These are phyloP conservation scores for Ctenopoma multispine DNA, from an alignment of 2,797 vertebrate species.

Conservation along the genomic window DNA sequence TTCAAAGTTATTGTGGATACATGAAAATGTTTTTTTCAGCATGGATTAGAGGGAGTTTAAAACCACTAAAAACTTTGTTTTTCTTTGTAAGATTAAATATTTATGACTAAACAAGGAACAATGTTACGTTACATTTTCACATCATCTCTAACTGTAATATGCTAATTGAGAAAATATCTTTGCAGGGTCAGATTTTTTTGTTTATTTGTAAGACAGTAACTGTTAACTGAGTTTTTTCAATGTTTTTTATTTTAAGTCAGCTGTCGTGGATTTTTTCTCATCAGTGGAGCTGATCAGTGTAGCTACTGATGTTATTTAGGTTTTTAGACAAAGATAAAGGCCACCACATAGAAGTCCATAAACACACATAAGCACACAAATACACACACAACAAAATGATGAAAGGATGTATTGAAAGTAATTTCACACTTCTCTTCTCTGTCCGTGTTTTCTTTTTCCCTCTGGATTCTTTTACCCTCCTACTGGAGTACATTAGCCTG, in stretches of 20 bases:
- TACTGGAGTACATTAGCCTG: slow-evolving; percentile 44
- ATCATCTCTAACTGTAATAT: background rate
- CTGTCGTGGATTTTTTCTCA: slow-evolving; percentile 32
- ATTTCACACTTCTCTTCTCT: slow-evolving; percentile 72
- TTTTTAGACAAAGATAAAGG: slow-evolving; percentile 26
- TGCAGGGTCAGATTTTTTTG: background rate
- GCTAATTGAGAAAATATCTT: background rate
- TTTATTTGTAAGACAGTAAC: background rate
- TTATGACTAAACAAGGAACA: slow-evolving; percentile 6
- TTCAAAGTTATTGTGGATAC: slow-evolving; percentile 26
- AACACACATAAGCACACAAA: background rate
- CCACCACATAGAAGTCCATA: background rate
- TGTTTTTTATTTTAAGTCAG: slow-evolving; percentile 28
- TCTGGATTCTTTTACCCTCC: slow-evolving; percentile 45
- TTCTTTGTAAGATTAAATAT: background rate
- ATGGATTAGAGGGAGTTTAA: background rate
- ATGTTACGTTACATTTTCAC: background rate
- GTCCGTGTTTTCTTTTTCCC: slow-evolving; percentile 50
- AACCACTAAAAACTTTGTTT: background rate
- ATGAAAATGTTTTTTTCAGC: background rate
- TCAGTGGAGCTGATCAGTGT: slow-evolving; percentile 37
- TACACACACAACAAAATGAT: slow-evolving; percentile 26
- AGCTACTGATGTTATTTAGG: slow-evolving; percentile 23
- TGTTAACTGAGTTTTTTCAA: slow-evolving; percentile 15
- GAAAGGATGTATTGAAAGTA: slow-evolving; percentile 47